phyloP scores from a whole-genome alignment of 2,888 invertebrate species.

The Beris morrisii region DNA sequence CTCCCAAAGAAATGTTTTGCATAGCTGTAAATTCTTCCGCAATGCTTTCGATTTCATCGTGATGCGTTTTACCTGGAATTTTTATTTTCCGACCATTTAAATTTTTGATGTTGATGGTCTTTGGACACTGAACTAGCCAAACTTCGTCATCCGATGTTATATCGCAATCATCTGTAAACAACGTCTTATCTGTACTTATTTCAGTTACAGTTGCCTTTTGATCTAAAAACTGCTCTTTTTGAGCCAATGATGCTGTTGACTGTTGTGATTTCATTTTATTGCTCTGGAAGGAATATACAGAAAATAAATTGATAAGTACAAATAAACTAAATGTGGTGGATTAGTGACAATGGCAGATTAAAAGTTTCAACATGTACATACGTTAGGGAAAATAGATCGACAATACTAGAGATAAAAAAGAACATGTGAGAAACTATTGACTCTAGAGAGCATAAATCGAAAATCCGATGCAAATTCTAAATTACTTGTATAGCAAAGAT shows the following conservation, averaged over 20 bases:
- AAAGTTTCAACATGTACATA: no score
- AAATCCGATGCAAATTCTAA: no score
- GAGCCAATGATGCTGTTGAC: not conserved
- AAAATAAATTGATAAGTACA: not conserved
- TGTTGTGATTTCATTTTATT: constrained; percentile 6
- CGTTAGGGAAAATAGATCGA: no score
- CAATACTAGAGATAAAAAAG: no score
- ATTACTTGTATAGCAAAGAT: no score
- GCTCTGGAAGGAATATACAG: not conserved
- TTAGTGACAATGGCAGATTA: no score
- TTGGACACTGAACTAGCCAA: constrained; percentile 47
- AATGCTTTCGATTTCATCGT: constrained; percentile 42
- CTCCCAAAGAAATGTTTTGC: constrained; percentile 42
- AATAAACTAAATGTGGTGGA: no score
- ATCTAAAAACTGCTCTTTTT: constrained; percentile 37
- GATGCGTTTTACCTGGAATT: constrained; percentile 44
- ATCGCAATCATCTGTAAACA: constrained; percentile 24
- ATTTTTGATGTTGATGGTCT: constrained; percentile 39
- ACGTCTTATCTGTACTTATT: constrained; percentile 35
- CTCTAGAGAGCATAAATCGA: no score
- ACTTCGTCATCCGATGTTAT: constrained; percentile 44
- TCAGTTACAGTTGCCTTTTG: constrained; percentile 40
- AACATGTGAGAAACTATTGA: no score
- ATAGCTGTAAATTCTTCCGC: constrained; percentile 41
- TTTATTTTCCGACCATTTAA: constrained; percentile 44